These are phyloP conservation scores for Picathartes gymnocephalus DNA, from an alignment of 2,113 vertebrate genomes.

Conservation along the genomic window DNA sequence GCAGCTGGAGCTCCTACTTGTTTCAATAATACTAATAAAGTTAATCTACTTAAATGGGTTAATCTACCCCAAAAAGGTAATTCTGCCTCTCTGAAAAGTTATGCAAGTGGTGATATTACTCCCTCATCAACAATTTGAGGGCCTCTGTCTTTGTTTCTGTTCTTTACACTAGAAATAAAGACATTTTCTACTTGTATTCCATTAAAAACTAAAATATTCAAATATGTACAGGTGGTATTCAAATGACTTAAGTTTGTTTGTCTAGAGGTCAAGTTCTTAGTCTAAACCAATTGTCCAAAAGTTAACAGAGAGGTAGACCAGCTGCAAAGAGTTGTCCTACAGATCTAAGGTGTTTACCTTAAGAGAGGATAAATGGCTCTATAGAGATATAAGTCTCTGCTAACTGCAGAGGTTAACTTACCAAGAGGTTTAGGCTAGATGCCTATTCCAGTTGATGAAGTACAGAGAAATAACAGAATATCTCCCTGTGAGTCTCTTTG, in stretches of 20 bases:
- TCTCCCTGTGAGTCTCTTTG: neutral
- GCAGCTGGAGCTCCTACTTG: neutral
- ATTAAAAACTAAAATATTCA: neutral
- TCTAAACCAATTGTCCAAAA: neutral
- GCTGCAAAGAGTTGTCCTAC: neutral
- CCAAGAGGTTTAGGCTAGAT: neutral
- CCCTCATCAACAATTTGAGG: neutral
- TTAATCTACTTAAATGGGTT: neutral
- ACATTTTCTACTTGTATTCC: neutral
- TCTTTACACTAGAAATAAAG: neutral
- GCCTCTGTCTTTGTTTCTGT: neutral
- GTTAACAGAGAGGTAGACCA: neutral
- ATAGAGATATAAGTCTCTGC: neutral
- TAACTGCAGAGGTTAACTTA: neutral
- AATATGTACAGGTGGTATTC: neutral
- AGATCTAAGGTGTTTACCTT: neutral
- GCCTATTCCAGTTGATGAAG: neutral
- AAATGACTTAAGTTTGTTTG: neutral
- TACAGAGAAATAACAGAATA: neutral
- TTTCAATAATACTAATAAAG: neutral
- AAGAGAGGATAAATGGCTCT: neutral
- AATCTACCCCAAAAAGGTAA: neutral
- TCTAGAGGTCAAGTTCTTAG: neutral
- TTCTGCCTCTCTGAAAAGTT: neutral
- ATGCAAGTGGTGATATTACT: neutral